Conservation (phyloP, 1,140 invertebrate species). For the Megalopta genalis region DNA sequence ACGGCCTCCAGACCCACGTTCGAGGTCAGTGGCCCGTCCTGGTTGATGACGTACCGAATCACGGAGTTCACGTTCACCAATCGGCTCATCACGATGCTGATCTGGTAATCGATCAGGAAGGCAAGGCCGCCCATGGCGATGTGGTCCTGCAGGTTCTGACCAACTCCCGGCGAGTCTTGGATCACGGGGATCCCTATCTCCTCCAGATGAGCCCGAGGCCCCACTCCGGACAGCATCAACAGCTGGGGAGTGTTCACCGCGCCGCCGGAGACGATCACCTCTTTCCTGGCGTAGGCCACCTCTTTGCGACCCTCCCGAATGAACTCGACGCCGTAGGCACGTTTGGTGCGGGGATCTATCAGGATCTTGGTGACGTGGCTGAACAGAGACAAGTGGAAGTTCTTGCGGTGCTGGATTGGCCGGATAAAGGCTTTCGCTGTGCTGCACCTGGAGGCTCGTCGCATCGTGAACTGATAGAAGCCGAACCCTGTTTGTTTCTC, state of each 20-base stretch:
- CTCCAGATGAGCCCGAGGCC: constrained; percentile 85
- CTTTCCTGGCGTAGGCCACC: constrained; percentile 85
- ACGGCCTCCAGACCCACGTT: constrained; percentile 91
- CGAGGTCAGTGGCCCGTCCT: constrained; percentile 90
- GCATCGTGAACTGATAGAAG: constrained; percentile 90
- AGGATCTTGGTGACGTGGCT: constrained; percentile 88
- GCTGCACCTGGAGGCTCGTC: constrained; percentile 88
- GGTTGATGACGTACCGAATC: constrained; percentile 87
- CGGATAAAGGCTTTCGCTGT: constrained; percentile 90
- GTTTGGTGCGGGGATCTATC: constrained; percentile 85
- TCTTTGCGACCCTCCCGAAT: constrained; percentile 84
- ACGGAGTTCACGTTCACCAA: constrained; percentile 89
- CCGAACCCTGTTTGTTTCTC: constrained; percentile 90
- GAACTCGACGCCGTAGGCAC: constrained; percentile 89
- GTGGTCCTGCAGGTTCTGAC: constrained; percentile 91
- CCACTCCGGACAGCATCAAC: constrained; percentile 92
- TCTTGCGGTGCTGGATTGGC: constrained; percentile 86
- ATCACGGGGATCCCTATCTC: constrained; percentile 85
- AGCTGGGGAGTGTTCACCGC: constrained; percentile 89
- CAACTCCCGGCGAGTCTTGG: constrained; percentile 87
- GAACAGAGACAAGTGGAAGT: constrained; percentile 88
- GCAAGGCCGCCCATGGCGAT: constrained; percentile 89
- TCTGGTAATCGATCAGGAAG: constrained; percentile 89
- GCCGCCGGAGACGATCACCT: constrained; percentile 90
- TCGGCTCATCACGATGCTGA: constrained; percentile 87